Base-by-base conservation (phyloP, 37 sponge, comb jelly and placozoan species). In the Cliona cf. orientalis region DNA sequence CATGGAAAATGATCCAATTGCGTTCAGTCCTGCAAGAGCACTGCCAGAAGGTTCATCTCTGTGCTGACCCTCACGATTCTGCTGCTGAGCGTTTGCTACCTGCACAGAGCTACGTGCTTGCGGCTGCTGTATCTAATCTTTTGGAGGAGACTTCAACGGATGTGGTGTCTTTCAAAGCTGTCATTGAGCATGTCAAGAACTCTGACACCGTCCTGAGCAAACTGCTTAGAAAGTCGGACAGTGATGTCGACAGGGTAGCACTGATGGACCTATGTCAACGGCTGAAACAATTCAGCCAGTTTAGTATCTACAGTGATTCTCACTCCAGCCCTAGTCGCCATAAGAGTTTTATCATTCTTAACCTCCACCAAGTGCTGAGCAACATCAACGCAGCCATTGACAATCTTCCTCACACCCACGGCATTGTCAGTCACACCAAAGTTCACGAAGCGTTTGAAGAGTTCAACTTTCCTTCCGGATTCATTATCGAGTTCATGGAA, bases 401-500 rank as follows among this genome's bases (percentile, higher is more conserved):
- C 5, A 31, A 23, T 14, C 46, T 71, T 5, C 2, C 44, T 5
- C 26, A 11, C 5, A 2, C 7, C 6, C 59, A 58, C 59, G 75
- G 75, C 58, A 59, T 75, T 37, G 42, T 59, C 2, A 17, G 34
- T 39, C 37, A 23, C 4, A 6, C 7, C 2, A 22, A 58, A 12
- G 39, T 75, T 23, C 7, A 28, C 21, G 61, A 75, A 22, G 61
- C n/a, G 11, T 75, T 75, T 75, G 35, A 65, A 3, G 2, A 4
- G 28, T 49, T 9, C 14, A 29, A 40, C 25, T 58, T 38, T 34
- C 40, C 25, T 59, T n/a, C 3, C 9, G 56, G 33, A 36, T 75
- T 75, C 61, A 75, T 75, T 58, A 75, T 75, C n/a, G 31, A 59
- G n/a, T 58, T 59, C 28, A 59, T 75, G 37, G 75, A 75, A 4